Conservation (phyloP, 2,113 vertebrate genomes). For the Salvelinus fontinalis region DNA sequence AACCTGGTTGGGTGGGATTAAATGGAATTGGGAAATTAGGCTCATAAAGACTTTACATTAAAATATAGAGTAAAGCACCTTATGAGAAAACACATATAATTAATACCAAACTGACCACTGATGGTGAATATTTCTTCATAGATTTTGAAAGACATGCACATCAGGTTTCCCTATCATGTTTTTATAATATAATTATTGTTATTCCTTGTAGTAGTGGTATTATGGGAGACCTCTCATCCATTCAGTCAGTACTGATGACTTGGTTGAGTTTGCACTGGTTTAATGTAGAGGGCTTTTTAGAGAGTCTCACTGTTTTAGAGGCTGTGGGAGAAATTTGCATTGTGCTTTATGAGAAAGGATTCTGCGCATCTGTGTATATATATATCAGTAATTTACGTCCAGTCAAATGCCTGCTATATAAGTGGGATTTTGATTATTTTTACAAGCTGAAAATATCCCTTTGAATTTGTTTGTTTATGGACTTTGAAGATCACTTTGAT, state of each 20-base stretch:
- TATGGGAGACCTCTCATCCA: slow-evolving; percentile 54
- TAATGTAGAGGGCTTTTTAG: slow-evolving; percentile 49
- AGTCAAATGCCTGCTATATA: slow-evolving; percentile 47
- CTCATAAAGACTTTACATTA: slow-evolving; percentile 51
- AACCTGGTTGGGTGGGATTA: slow-evolving; percentile 41
- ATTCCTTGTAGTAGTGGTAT: slow-evolving; percentile 46
- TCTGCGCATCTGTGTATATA: slow-evolving; percentile 59
- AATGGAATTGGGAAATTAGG: slow-evolving; percentile 63
- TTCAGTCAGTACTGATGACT: slow-evolving; percentile 49
- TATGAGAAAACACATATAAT: slow-evolving; percentile 54
- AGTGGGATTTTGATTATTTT: slow-evolving; percentile 57
- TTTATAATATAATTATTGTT: slow-evolving; percentile 49
- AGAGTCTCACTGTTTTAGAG: slow-evolving; percentile 55
- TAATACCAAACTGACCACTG: slow-evolving; percentile 73
- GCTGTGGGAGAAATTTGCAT: slow-evolving; percentile 58
- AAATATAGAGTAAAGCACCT: slow-evolving; percentile 74
- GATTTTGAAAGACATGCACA: slow-evolving; percentile 63
- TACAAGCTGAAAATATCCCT: slow-evolving; percentile 45
- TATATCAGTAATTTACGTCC: slow-evolving; percentile 47
- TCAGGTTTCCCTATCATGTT: slow-evolving; percentile 67
- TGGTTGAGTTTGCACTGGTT: slow-evolving; percentile 66
- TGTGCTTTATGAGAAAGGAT: slow-evolving; percentile 55
- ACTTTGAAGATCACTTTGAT: slow-evolving; percentile 41
- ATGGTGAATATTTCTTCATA: slow-evolving; percentile 64
- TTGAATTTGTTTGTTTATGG: slow-evolving; percentile 48